These are phyloP conservation scores for Micromussa lordhowensis DNA, from an alignment of 92 coral and sea anemone species.

Conservation along the genomic window DNA sequence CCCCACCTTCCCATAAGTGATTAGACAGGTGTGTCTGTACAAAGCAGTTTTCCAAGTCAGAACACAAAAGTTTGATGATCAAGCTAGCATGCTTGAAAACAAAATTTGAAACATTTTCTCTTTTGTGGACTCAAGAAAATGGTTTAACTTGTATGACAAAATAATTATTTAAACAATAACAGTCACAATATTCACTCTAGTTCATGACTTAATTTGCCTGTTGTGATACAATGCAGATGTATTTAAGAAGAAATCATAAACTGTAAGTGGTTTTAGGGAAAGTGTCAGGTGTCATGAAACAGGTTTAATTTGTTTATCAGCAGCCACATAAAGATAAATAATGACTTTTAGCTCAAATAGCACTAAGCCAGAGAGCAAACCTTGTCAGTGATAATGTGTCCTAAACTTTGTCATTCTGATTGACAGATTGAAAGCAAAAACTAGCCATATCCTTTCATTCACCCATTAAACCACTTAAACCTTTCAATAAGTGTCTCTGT, in stretches of 20 bases:
- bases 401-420: neutral
- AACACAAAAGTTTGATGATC: too few relatives aligned
- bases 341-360: neutral
- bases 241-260: too few relatives aligned
- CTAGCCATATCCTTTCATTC: neutral
- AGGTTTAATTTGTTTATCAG: neutral
- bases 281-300: neutral
- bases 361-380: neutral
- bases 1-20: too few relatives aligned
- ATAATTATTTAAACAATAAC: neutral
- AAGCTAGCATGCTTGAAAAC: too few relatives aligned
- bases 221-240: neutral
- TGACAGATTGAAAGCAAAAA: neutral
- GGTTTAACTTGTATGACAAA: too few relatives aligned
- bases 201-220: neutral
- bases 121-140: too few relatives aligned
- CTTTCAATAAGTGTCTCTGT: neutral
- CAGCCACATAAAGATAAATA: neutral
- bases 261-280: neutral
- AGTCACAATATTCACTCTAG: neutral
- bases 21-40: neutral
- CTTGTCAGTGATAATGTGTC: neutral
- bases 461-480: neutral
- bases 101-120: too few relatives aligned
- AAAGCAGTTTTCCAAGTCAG: neutral